These are phyloP conservation scores for Odocoileus virginianus DNA, from an alignment of 2,113 vertebrate genomes.

Conservation along the genomic window DNA sequence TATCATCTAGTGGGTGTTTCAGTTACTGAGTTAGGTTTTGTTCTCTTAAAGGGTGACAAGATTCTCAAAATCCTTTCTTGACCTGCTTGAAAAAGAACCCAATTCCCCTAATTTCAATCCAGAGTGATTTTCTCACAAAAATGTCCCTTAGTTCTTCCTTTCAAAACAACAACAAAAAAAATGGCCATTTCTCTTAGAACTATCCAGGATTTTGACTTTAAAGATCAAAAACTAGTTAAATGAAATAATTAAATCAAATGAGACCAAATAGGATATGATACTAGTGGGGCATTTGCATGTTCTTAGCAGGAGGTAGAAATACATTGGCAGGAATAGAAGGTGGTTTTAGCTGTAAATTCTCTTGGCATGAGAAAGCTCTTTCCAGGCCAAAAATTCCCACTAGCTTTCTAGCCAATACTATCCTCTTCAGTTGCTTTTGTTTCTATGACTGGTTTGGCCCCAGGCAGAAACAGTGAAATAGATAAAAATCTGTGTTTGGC, in stretches of 20 bases:
- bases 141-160: constrained; percentile 28
- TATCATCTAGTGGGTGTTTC: not conserved
- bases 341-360: constrained; percentile 39
- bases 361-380: constrained; percentile 31
- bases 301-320: constrained; percentile 24
- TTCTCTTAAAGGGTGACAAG: not conserved
- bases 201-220: not conserved
- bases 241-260: constrained; percentile 53
- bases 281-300: not conserved
- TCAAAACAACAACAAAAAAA: not conserved
- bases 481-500: constrained; percentile 33
- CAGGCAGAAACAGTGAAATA: constrained; percentile 27
- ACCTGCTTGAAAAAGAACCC: not conserved
- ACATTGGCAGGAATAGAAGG: constrained; percentile 33
- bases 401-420: constrained; percentile 40
- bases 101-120: not conserved
- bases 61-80: constrained; percentile 1
- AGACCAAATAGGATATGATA: constrained; percentile 24
- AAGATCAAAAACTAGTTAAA: constrained; percentile 32
- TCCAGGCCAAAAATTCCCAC: not conserved
- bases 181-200: not conserved
- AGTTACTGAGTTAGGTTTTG: not conserved
- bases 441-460: not conserved
- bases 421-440: constrained; percentile 40
- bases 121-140: constrained; percentile 48